Conservation (phyloP, 2,888 invertebrate genomes). For the Piscicola geometra region DNA sequence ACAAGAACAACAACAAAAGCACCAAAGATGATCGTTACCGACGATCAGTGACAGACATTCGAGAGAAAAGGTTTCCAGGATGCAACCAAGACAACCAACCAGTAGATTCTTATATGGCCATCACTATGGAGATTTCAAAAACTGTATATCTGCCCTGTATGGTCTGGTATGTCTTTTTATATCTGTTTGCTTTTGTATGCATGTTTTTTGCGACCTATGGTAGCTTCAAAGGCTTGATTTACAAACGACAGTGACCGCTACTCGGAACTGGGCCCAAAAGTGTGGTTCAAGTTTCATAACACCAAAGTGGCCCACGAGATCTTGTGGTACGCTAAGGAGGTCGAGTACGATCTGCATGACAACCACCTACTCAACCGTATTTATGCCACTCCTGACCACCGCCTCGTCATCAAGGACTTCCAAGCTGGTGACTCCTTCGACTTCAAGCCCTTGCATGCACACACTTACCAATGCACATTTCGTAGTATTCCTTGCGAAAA, state of each 20-base stretch:
- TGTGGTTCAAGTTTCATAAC: conserved; percentile 28
- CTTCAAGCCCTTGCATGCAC: neutral
- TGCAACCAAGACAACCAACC: conserved; percentile 25
- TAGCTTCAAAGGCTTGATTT: no score
- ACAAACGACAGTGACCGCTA: conserved; percentile 22
- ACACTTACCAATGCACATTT: no score
- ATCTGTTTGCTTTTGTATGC: no score
- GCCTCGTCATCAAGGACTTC: conserved; percentile 42
- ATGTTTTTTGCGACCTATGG: no score
- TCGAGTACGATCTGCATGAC: conserved; percentile 43
- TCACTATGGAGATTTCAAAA: conserved; percentile 21
- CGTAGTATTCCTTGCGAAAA: no score
- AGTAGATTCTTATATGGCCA: conserved; percentile 13
- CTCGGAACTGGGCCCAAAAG: conserved; percentile 11
- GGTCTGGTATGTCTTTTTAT: conserved; percentile 18
- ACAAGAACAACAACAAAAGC: neutral
- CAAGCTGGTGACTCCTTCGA: conserved; percentile 23
- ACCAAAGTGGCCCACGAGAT: conserved; percentile 4
- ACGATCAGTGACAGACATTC: neutral
- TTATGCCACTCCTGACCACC: conserved; percentile 42
- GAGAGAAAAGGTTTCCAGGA: neutral
- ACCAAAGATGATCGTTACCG: neutral
- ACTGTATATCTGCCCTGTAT: conserved; percentile 26
- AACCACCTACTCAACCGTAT: conserved; percentile 43
- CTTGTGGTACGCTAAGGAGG: conserved; percentile 38